Percentiles rank a stretch among this genome's conserved stretches.
phyloP scores from a whole-genome alignment of 2,113 vertebrate species.

The Pomatostomus ruficeps region DNA sequence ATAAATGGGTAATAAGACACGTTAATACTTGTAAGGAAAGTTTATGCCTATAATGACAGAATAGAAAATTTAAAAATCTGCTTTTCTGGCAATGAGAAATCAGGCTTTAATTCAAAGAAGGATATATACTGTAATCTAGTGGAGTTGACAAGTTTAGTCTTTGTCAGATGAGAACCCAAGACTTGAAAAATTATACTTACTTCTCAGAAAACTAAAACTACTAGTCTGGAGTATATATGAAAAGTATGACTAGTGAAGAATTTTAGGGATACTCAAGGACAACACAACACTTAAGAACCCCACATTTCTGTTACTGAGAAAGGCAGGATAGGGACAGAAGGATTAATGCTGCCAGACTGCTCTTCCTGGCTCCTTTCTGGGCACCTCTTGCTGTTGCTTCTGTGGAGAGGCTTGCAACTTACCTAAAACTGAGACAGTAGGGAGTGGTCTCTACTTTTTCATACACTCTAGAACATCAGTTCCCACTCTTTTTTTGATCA shows the following conservation, averaged over 20 bases:
- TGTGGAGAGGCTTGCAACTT: neutral
- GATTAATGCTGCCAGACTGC: neutral
- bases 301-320: neutral
- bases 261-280: neutral
- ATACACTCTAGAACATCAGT: neutral
- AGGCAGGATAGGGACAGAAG: neutral
- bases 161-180: neutral
- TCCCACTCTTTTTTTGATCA: neutral
- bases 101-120: neutral
- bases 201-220: neutral
- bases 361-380: neutral
- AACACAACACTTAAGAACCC: neutral
- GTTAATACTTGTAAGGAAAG: neutral
- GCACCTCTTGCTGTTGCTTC: neutral
- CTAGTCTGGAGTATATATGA: neutral
- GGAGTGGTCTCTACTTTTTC: neutral
- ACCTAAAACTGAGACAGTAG: neutral
- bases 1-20: neutral
- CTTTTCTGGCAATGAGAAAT: neutral
- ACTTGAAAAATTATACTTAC: neutral
- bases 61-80: neutral
- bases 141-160: neutral
- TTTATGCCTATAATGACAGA: neutral
- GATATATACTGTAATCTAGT: neutral
- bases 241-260: neutral